phyloP scores from a whole-genome alignment of 2,113 vertebrate genomes.

The Cynocephalus volans region DNA sequence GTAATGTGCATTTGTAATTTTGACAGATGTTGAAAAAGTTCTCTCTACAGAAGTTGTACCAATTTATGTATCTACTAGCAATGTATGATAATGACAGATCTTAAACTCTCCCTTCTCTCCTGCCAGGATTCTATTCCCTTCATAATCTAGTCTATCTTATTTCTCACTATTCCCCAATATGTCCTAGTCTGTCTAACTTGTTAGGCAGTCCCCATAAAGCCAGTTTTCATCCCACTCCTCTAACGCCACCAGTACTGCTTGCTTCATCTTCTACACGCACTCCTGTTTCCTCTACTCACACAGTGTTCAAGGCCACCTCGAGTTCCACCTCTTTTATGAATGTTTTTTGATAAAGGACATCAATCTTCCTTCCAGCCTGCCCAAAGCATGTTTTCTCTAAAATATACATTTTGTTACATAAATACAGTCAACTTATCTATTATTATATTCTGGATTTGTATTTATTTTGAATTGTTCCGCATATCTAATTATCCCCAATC shows the following conservation, averaged over 20 bases:
- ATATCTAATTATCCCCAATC: neutral
- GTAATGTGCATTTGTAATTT: neutral
- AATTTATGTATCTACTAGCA: neutral
- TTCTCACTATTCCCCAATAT: neutral
- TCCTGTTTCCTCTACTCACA: neutral
- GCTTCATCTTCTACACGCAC: neutral
- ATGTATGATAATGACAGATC: neutral
- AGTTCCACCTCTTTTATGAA: neutral
- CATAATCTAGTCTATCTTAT: neutral
- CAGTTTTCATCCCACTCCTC: neutral
- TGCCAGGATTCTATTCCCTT: neutral
- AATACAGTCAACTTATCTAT: neutral
- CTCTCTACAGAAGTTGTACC: neutral
- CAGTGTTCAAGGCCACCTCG: neutral
- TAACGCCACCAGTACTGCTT: neutral
- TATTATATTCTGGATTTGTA: neutral
- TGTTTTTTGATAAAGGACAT: neutral
- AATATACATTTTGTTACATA: neutral
- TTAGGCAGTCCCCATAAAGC: neutral
- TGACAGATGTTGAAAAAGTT: neutral
- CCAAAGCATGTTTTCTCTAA: constrained; percentile 5
- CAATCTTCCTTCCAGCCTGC: neutral
- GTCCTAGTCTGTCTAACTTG: neutral
- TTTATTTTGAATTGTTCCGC: neutral
- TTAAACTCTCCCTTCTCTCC: neutral